phyloP scores from a whole-genome alignment of 2,888 invertebrate genomes.

The Nezara viridula region DNA sequence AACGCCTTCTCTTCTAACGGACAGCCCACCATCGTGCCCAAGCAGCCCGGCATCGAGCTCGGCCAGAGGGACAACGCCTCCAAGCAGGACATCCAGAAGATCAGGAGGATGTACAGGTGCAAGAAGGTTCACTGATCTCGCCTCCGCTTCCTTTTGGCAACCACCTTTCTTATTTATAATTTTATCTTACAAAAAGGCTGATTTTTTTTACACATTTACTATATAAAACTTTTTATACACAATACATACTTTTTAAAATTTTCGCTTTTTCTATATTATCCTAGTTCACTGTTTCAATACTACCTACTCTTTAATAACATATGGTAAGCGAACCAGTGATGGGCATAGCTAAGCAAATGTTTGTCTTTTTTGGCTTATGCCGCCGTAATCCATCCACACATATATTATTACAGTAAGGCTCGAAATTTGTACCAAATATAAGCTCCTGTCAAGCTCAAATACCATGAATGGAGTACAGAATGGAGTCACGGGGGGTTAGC shows the following conservation, averaged over 20 bases:
- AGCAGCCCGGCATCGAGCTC: constrained; percentile 69
- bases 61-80: constrained; percentile 85
- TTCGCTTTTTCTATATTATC: not conserved
- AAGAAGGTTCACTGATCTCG: constrained; percentile 62
- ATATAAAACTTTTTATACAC: constrained; percentile 19
- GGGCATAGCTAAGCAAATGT: too few species aligned
- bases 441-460: too few species aligned
- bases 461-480: too few species aligned
- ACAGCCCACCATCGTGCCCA: constrained; percentile 79
- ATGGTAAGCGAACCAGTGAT: too few species aligned
- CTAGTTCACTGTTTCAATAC: too few species aligned
- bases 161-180: not conserved
- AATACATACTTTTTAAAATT: not conserved
- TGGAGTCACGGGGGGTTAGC: too few species aligned
- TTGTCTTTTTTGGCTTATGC: too few species aligned
- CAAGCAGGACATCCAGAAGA: constrained; percentile 79
- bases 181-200: constrained; percentile 17
- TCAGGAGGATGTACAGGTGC: constrained; percentile 84
- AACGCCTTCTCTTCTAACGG: constrained; percentile 83
- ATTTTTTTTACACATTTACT: constrained; percentile 46
- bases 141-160: not conserved
- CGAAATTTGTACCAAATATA: too few species aligned
- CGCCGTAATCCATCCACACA: too few species aligned
- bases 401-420: too few species aligned
- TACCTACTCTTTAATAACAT: too few species aligned